A percentile compares a stretch with the other conserved stretches of the same genome.
Conservation (phyloP, 1,140 invertebrate genomes). For the Heliothis subflexa region DNA sequence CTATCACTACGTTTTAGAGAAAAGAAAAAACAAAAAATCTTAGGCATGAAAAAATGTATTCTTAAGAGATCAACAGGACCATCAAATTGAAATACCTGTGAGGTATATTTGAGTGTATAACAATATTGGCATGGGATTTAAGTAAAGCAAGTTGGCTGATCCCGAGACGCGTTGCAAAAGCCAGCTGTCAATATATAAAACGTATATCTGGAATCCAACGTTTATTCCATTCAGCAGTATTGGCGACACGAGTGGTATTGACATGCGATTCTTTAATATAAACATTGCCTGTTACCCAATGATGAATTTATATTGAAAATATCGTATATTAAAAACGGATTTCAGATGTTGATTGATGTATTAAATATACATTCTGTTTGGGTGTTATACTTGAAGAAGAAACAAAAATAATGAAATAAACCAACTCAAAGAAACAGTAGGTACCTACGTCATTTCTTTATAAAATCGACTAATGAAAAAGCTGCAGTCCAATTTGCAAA, state of each 20-base stretch:
- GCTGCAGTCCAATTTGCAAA: conserved; percentile 36
- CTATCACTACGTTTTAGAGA: neutral
- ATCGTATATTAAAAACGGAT: conserved; percentile 21
- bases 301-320: conserved; percentile 44
- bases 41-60: neutral
- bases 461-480: conserved; percentile 1
- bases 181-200: conserved; percentile 60
- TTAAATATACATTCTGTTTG: neutral
- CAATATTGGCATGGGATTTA: conserved; percentile 32
- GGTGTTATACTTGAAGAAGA: neutral
- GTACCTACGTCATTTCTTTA: neutral
- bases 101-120: conserved; percentile 17
- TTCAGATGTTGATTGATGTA: conserved; percentile 22
- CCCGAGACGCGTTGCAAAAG: conserved; percentile 35
- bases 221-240: conserved; percentile 47
- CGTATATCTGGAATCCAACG: conserved; percentile 55
- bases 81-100: conserved; percentile 3
- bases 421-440: neutral
- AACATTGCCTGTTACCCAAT: conserved; percentile 34
- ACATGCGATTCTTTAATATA: conserved; percentile 43
- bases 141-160: conserved; percentile 42
- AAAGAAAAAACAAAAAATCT: neutral
- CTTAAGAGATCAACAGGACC: neutral
- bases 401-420: neutral
- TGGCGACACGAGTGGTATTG: conserved; percentile 49